Evolutionary conservation across 2,888 invertebrate genomes (phyloP).

Genomic region (Lithosia quadra): DNA sequence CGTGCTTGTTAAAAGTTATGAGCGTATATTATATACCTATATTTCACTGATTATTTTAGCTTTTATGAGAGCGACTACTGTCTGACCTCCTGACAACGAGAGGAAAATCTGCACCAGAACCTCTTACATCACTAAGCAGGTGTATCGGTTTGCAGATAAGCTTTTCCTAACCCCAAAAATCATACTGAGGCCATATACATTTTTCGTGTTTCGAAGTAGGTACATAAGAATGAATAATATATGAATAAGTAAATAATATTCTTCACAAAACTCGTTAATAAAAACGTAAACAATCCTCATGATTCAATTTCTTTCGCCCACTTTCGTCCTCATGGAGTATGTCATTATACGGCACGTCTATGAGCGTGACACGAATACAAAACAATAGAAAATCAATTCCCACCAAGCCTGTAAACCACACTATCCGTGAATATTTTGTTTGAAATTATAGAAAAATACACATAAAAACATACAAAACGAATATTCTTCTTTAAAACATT

Average conservation of each 20-base stretch:
- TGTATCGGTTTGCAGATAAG: no score
- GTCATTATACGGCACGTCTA: slow-evolving; percentile 57
- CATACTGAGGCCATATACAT: no score
- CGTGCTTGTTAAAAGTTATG: no score
- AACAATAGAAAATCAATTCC: slow-evolving; percentile 67
- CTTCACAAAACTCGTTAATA: slow-evolving; percentile 21
- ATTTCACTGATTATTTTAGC: no score
- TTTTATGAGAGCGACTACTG: no score
- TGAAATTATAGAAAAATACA: background rate
- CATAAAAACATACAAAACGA: background rate
- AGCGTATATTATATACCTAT: no score
- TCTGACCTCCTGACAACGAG: no score
- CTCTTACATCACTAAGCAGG: no score
- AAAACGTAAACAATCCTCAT: slow-evolving; percentile 44
- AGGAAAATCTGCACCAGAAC: no score
- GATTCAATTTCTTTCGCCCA: slow-evolving; percentile 48
- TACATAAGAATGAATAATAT: background rate
- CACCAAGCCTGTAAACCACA: slow-evolving; percentile 10
- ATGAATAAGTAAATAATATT: background rate
- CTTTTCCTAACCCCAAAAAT: no score
- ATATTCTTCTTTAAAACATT: background rate
- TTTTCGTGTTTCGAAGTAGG: background rate
- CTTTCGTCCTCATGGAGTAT: slow-evolving; percentile 49
- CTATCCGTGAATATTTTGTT: background rate
- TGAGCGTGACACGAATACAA: slow-evolving; percentile 61